Conservation (phyloP, 2,888 invertebrate species). For the Peribatodes rhomboidaria region DNA sequence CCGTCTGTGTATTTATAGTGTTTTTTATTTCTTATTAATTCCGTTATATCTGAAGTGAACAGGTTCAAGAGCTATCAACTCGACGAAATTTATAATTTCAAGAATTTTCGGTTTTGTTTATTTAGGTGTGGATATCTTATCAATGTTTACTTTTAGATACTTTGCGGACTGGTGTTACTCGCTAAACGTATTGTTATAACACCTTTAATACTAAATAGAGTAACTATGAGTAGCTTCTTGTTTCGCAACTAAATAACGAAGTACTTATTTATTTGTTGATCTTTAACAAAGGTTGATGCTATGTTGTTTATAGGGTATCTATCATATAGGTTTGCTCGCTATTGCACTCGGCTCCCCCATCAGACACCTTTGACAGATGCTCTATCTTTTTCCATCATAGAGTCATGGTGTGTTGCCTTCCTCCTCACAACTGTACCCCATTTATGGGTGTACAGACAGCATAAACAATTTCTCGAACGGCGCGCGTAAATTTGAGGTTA, state of each 20-base stretch:
- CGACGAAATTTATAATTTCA: constrained; percentile 4
- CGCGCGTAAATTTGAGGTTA: constrained; percentile 84
- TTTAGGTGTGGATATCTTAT: constrained; percentile 27
- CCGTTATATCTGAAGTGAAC: neutral
- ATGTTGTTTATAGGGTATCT: constrained; percentile 42
- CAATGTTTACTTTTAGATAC: constrained; percentile 21
- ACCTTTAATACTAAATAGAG: neutral
- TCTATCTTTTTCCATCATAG: constrained; percentile 62
- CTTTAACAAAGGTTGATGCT: constrained; percentile 31
- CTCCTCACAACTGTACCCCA: constrained; percentile 75
- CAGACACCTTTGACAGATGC: constrained; percentile 63
- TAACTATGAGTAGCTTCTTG: neutral
- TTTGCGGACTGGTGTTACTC: constrained; percentile 6
- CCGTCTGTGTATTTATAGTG: neutral
- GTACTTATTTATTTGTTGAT: constrained; percentile 25
- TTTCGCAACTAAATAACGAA: neutral
- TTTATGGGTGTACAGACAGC: constrained; percentile 75
- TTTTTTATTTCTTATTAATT: neutral
- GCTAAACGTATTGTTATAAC: constrained; percentile 3
- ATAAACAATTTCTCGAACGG: constrained; percentile 80
- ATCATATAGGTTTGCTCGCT: constrained; percentile 43
- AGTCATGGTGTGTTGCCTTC: constrained; percentile 58
- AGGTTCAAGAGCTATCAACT: constrained; percentile 9
- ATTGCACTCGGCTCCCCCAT: constrained; percentile 59
- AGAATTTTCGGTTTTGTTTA: constrained; percentile 13